Evolutionary conservation across 2,797 vertebrate genomes (phyloP), one percentile per base, ranked within the genome.

Genomic region (Tarsius wallacei): DNA sequence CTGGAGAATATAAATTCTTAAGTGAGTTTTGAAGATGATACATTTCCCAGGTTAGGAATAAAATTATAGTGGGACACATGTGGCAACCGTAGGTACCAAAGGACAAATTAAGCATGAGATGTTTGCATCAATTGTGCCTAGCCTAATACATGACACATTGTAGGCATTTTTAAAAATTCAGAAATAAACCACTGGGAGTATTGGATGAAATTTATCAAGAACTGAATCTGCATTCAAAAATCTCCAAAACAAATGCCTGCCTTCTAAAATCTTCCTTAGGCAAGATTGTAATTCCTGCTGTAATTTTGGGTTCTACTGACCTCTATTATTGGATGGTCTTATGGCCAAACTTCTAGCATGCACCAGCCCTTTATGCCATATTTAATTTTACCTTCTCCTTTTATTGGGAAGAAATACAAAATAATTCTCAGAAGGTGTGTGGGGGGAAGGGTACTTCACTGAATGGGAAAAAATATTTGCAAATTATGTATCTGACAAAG

Each of bases 371-470:
- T 85, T 49, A 68, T 81, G 22, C 31, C n/a, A 64, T 31, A 61
- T 61, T 64, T 42, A 22, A 71, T 21, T 15, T 89, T 61, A 90
- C 59, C 31, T 91, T 82, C 74, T 76, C n/a, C 82, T n/a, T 47
- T 76, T 33, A 33, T 77, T 42, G 82, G 57, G 28, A 86, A 9
- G 53, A 76, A 94, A 78, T 77, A 90, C n/a, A 86, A 91, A 86
- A 81, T 76, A 91, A 73, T 47, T 68, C 33, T 57, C 73, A 77
- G 3, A 71, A 71, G 26, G 6, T 9, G 19, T 26, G 26, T 81
- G 47, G 53, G 42, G 42, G 42, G 42, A 42, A 42, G 42, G 42
- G 64, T 42, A 1, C 26, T 2, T 76, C 42, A 42, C 42, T 42
- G 42, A 42, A 42, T 42, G 42, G 42, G 42, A 42, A 42, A 42